A percentile compares a stretch with the other conserved stretches of the same genome.
Conservation (phyloP, 2,888 invertebrate species). For the Cantharis nigra region DNA sequence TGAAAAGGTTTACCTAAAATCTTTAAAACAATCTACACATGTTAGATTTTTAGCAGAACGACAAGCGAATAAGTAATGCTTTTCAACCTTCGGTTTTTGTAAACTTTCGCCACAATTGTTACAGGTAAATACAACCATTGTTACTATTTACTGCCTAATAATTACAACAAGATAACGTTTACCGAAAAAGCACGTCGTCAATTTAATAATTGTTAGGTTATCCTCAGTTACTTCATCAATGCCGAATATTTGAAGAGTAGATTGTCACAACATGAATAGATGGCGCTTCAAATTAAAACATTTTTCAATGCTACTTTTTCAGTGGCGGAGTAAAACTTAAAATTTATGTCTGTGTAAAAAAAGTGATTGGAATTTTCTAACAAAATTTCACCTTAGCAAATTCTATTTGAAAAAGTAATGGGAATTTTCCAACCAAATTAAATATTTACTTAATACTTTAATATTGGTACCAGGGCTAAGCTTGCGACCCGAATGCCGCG, state of each 20-base stretch:
- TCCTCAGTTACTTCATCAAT: not conserved
- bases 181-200: not conserved
- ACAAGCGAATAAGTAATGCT: slow-evolving; percentile 80
- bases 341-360: too few relatives aligned
- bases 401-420: too few relatives aligned
- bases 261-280: not conserved
- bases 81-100: slow-evolving; percentile 90
- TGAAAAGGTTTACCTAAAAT: slow-evolving; percentile 70
- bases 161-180: not conserved
- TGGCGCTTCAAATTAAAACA: not conserved
- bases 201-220: not conserved
- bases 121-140: slow-evolving; percentile 94
- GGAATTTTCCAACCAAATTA: too few relatives aligned
- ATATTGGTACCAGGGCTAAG: too few relatives aligned
- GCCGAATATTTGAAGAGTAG: not conserved
- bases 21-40: slow-evolving; percentile 93
- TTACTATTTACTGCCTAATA: slow-evolving; percentile 8
- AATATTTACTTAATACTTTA: too few relatives aligned
- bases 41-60: slow-evolving; percentile 73
- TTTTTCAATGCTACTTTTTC: too few relatives aligned
- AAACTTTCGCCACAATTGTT: slow-evolving; percentile 88
- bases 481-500: too few relatives aligned
- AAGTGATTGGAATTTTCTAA: too few relatives aligned
- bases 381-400: too few relatives aligned
- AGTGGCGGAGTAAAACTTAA: too few relatives aligned